Evolutionary conservation across 2,797 vertebrate genomes (phyloP).

Genomic region (Rallus crepitans): DNA sequence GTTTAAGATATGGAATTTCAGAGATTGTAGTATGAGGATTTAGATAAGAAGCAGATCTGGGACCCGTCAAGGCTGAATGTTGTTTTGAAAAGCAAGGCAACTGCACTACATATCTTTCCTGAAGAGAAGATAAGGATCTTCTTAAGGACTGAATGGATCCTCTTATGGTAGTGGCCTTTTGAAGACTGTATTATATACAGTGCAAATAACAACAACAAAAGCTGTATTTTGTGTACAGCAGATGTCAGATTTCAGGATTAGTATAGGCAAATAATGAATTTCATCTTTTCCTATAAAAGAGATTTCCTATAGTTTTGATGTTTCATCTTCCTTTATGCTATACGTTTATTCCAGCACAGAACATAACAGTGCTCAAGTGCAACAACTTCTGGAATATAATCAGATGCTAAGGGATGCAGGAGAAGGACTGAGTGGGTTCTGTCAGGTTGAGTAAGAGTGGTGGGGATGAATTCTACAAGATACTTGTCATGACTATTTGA

Average conservation of each 20-base stretch:
- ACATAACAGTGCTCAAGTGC: background rate
- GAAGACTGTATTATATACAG: background rate
- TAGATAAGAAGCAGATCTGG: constrained; percentile 1
- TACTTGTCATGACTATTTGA: background rate
- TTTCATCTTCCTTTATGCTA: background rate
- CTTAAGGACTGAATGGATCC: background rate
- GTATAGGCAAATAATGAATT: background rate
- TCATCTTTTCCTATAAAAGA: background rate
- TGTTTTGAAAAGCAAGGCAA: background rate
- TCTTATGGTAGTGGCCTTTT: background rate
- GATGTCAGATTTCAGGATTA: background rate
- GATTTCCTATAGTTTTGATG: background rate
- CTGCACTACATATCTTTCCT: background rate
- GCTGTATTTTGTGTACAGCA: background rate
- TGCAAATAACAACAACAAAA: too few relatives aligned
- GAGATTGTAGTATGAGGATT: background rate
- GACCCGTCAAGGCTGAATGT: background rate
- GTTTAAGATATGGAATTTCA: background rate
- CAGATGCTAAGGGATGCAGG: background rate
- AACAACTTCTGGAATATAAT: background rate
- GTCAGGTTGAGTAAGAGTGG: background rate
- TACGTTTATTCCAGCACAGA: background rate
- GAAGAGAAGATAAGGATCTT: background rate
- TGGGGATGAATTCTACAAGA: background rate
- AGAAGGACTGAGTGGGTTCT: background rate